A percentile compares a stretch with the other conserved stretches of the same genome.
Conservation (phyloP, 2,888 invertebrate species). For the Drosophila antonietae region DNA sequence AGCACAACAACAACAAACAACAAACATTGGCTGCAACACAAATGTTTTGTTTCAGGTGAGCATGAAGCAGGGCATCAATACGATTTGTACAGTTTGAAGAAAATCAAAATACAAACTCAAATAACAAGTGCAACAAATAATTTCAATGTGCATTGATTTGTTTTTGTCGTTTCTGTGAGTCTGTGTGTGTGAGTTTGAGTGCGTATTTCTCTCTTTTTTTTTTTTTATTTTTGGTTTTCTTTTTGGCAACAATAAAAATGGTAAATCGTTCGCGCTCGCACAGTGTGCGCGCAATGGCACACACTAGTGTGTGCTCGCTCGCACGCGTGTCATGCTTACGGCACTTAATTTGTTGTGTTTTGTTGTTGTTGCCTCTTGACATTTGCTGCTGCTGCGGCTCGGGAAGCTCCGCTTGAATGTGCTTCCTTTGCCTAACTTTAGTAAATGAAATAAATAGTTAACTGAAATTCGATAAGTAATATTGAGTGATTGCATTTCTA, state of each 20-base stretch:
- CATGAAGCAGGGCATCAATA: slow-evolving; percentile 21
- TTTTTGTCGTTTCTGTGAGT: slow-evolving; percentile 12
- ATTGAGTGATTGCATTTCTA: slow-evolving; percentile 5
- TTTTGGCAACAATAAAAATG: slow-evolving; percentile 44
- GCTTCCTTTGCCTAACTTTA: slow-evolving; percentile 2
- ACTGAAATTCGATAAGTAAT: neutral
- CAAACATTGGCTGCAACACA: slow-evolving; percentile 46
- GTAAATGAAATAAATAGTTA: neutral
- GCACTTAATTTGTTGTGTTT: slow-evolving; percentile 69
- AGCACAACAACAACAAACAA: slow-evolving; percentile 58
- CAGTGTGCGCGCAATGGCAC: slow-evolving; percentile 29
- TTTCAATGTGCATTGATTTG: slow-evolving; percentile 49
- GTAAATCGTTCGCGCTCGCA: slow-evolving; percentile 61
- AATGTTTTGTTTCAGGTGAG: slow-evolving; percentile 72
- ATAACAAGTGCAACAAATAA: slow-evolving; percentile 56
- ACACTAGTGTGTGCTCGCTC: slow-evolving; percentile 69
- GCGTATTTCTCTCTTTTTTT: neutral
- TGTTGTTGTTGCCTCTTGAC: slow-evolving; percentile 71
- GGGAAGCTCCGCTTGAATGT: slow-evolving; percentile 31
- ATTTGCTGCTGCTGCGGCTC: slow-evolving; percentile 40
- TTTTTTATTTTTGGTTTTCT: slow-evolving; percentile 17
- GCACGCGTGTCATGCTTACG: slow-evolving; percentile 47
- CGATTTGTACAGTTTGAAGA: slow-evolving; percentile 9
- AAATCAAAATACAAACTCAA: neutral
- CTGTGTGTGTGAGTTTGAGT: slow-evolving; percentile 1